phyloP scores from a whole-genome alignment of 1,140 invertebrate genomes.

The Acromyrmex heyeri region DNA sequence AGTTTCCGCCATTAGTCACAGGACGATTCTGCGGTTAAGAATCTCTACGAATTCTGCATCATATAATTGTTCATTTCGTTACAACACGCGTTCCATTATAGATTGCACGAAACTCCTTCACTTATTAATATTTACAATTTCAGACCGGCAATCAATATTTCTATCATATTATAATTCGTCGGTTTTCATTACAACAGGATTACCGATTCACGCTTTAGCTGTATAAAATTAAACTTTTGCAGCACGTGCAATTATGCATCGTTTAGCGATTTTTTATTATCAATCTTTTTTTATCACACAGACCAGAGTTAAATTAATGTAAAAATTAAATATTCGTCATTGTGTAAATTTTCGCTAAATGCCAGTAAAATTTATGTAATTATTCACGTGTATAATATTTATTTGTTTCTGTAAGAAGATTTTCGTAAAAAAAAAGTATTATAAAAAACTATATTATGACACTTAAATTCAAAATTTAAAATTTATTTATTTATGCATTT shows the following conservation, averaged over 20 bases:
- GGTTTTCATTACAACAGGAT: background rate
- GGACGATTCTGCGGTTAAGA: conserved; percentile 52
- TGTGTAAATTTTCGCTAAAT: background rate
- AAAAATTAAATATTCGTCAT: background rate
- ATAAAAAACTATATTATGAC: background rate
- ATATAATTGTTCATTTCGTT: conserved; percentile 43
- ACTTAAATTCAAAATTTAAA: conserved; percentile 1
- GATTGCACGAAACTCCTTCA: background rate
- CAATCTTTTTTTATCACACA: conserved; percentile 8
- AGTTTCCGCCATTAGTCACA: conserved; percentile 56
- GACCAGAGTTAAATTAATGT: background rate
- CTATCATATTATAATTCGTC: background rate
- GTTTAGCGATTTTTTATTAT: background rate
- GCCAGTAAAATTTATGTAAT: background rate
- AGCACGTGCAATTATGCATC: conserved; percentile 9
- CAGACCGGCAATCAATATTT: conserved; percentile 9
- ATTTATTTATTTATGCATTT: conserved; percentile 5
- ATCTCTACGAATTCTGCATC: conserved; percentile 49
- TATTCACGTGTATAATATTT: background rate
- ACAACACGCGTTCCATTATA: background rate
- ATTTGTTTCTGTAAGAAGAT: background rate
- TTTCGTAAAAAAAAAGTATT: background rate
- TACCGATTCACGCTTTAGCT: background rate
- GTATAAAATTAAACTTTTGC: conserved; percentile 23
- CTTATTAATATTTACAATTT: conserved; percentile 38